Percentiles rank a stretch among this genome's conserved stretches.
These are phyloP conservation scores for Mola mola DNA, from an alignment of 2,113 vertebrate species.

Conservation along the genomic window DNA sequence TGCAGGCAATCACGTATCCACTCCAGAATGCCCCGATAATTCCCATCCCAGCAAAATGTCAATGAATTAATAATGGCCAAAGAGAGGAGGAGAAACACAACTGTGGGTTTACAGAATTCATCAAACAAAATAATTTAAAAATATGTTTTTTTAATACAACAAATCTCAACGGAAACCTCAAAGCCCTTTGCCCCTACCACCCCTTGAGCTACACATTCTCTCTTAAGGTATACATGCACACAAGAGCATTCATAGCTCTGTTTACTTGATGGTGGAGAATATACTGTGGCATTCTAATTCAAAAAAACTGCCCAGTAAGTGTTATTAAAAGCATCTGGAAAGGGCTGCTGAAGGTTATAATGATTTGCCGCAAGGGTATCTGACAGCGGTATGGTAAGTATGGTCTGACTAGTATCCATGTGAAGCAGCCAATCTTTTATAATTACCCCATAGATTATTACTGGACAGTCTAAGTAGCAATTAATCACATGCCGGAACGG, in stretches of 20 bases:
- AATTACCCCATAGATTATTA: slow-evolving; percentile 63
- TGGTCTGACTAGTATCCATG: slow-evolving; percentile 31
- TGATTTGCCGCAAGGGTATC: slow-evolving; percentile 51
- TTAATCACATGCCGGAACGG: slow-evolving; percentile 52
- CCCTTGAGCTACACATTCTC: slow-evolving; percentile 27
- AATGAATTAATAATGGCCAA: slow-evolving; percentile 70
- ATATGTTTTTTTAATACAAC: slow-evolving; percentile 59
- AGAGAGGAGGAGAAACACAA: slow-evolving; percentile 49
- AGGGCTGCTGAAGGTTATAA: slow-evolving; percentile 63
- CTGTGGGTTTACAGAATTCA: slow-evolving; percentile 67
- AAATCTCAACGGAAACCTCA: slow-evolving; percentile 48
- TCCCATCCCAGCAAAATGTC: slow-evolving; percentile 66
- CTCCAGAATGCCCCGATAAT: slow-evolving; percentile 52
- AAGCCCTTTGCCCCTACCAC: slow-evolving; percentile 8
- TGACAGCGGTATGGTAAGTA: slow-evolving; percentile 25
- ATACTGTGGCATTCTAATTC: neutral
- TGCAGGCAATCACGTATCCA: slow-evolving; percentile 55
- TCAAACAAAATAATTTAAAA: slow-evolving; percentile 72
- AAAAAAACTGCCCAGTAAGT: slow-evolving; percentile 41
- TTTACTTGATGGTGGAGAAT: neutral
- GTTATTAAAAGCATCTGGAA: slow-evolving; percentile 30
- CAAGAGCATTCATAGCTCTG: slow-evolving; percentile 9
- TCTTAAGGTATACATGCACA: slow-evolving; percentile 16
- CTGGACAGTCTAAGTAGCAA: slow-evolving; percentile 29
- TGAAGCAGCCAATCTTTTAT: slow-evolving; percentile 32